Evolutionary conservation across 2,888 invertebrate genomes (phyloP), one percentile per base, ranked within the genome.

Genomic region (Therioaphis trifolii): DNA sequence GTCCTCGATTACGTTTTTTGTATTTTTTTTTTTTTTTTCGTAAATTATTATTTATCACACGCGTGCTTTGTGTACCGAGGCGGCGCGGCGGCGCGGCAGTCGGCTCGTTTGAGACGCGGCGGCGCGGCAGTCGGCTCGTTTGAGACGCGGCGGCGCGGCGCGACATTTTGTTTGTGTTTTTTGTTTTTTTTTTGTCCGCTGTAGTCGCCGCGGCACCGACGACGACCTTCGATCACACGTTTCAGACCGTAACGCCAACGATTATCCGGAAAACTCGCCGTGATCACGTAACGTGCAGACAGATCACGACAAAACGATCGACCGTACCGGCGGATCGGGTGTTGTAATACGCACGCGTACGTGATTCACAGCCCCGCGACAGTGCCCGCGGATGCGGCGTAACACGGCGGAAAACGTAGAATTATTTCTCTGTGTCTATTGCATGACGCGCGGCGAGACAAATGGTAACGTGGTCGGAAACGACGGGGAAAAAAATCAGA

Each of bases 231-330:
- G 29, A 21, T 52, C 66, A 49, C 66, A 77, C 77, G 18, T 66
- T 77, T 66, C 49, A 66, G 66, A 77, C 77, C 77, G 77, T 77
- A 63, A 77, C 63, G 7, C 5, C 7, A 66, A 77, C 77, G 66
- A 77, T 77, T 77, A 66, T 77, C 77, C 15, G 77, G 77, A 77
- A 77, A 77, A 77, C 77, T 66, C 77, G 66, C 35, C 66, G 63
- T 66, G 77, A 35, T 21, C 1, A 52, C 9, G 18, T 55, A 77
- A 46, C 76, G 76, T 18, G 76, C n/a, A 43, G 46, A 76, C 15
- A n/a, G 14, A n/a, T n/a, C n/a, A n/a, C n/a, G n/a, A n/a, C n/a
- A 52, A 52, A 21, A 21, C 29, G 24, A 27, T 24, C 9, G 11
- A 55, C n/a, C n/a, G n/a, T 55, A n/a, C 4, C n/a, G 7, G n/a